Evolutionary conservation across 2,797 vertebrate species (phyloP).

Genomic region (Liparis tanakae): DNA sequence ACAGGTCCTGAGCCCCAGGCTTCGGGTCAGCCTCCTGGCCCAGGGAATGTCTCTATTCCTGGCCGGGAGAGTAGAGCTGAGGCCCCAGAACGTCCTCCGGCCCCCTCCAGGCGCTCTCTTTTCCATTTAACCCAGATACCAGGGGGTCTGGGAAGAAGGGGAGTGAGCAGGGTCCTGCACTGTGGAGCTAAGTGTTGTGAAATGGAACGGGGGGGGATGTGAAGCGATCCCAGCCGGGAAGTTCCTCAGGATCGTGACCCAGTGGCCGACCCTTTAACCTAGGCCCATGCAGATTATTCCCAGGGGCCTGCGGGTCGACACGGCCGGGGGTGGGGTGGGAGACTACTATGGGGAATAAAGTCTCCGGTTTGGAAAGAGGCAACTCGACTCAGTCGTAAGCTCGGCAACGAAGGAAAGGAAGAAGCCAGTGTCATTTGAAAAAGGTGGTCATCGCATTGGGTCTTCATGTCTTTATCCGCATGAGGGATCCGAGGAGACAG

Average conservation of each 20-base stretch:
- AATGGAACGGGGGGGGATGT: conserved; percentile 37
- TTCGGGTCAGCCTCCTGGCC: conserved; percentile 63
- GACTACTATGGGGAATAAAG: not conserved
- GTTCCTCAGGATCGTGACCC: conserved; percentile 63
- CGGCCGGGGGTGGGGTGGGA: conserved; percentile 8
- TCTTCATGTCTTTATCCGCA: not conserved
- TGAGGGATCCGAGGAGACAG: not conserved
- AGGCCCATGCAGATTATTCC: conserved; percentile 73
- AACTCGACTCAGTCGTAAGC: not conserved
- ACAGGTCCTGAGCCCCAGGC: conserved; percentile 64
- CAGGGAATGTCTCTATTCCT: conserved; percentile 65
- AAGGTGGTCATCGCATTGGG: not conserved
- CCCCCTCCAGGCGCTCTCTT: conserved; percentile 51
- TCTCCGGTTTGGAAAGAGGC: conserved; percentile 4
- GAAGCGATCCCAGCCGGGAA: conserved; percentile 57
- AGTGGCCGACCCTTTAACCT: conserved; percentile 68
- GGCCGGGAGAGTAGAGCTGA: conserved; percentile 50
- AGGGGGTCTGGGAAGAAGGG: conserved; percentile 15
- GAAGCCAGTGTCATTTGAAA: not conserved
- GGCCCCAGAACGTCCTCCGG: conserved; percentile 49
- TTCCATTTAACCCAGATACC: conserved; percentile 66
- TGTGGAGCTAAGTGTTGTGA: conserved; percentile 60
- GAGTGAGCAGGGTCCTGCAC: not conserved
- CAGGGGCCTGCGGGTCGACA: conserved; percentile 47
- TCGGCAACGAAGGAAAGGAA: not conserved